Evolutionary conservation across 92 coral and sea anemone species (phyloP).

Genomic region (Galaxea fascicularis): DNA sequence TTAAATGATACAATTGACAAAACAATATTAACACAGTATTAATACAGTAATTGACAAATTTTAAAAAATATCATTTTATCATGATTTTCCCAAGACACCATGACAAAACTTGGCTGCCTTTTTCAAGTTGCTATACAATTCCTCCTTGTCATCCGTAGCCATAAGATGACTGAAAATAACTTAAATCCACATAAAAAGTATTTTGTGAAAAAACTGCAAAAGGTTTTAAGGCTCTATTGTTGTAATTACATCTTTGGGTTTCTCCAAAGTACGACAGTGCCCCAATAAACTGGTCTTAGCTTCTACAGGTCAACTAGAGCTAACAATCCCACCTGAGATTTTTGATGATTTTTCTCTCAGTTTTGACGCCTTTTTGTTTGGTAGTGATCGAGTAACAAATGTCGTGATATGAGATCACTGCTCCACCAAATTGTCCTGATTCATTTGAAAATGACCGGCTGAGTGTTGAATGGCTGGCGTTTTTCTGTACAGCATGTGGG

Average conservation of each 20-base stretch:
- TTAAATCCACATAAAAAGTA: too few species aligned
- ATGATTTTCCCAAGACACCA: too few species aligned
- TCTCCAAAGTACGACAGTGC: not conserved
- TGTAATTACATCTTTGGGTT: not conserved
- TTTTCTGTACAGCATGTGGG: not conserved
- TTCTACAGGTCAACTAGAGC: not conserved
- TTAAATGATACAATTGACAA: conserved; percentile 35
- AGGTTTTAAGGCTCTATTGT: too few species aligned
- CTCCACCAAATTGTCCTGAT: not conserved
- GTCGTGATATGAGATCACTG: conserved; percentile 82
- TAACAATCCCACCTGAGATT: conserved; percentile 60
- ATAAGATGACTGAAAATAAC: too few species aligned
- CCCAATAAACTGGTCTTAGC: not conserved
- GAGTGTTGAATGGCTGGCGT: not conserved
- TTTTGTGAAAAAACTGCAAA: too few species aligned
- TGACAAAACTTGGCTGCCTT: too few species aligned
- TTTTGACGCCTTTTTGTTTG: conserved; percentile 72
- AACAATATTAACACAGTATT: too few species aligned
- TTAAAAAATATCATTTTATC: too few species aligned
- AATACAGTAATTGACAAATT: too few species aligned
- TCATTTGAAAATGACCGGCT: conserved; percentile 26
- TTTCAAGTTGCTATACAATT: too few species aligned
- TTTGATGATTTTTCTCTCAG: conserved; percentile 68
- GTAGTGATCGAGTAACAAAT: conserved; percentile 73
- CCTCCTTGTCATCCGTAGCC: too few species aligned